Conservation (phyloP, 2,797 vertebrate genomes). For the Gadopsis bispinosus region DNA sequence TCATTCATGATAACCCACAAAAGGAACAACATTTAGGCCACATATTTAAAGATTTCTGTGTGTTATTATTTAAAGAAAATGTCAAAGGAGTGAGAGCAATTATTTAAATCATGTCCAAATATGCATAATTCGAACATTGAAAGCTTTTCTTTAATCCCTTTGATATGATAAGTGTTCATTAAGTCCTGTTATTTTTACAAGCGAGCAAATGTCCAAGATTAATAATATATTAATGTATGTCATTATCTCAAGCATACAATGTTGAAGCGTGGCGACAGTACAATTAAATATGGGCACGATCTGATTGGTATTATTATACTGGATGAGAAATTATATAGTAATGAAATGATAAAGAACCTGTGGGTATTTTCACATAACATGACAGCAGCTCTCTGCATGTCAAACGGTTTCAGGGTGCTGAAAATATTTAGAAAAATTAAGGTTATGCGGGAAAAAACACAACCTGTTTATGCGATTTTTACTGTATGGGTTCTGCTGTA, state of each 20-base stretch:
- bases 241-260: conserved; percentile 48
- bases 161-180: conserved; percentile 27
- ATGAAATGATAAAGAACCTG: conserved; percentile 22
- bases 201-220: conserved; percentile 44
- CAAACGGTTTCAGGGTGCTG: conserved; percentile 28
- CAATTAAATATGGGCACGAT: conserved; percentile 20
- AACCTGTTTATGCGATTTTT: conserved; percentile 33
- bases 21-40: conserved; percentile 54
- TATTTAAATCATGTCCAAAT: conserved; percentile 44
- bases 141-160: conserved; percentile 24
- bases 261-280: conserved; percentile 28
- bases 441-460: conserved; percentile 15
- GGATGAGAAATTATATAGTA: background rate
- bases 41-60: conserved; percentile 46
- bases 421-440: conserved; percentile 17
- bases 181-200: conserved; percentile 46
- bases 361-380: conserved; percentile 30
- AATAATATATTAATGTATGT: conserved; percentile 50
- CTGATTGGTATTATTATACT: conserved; percentile 21
- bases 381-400: conserved; percentile 26
- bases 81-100: conserved; percentile 35
- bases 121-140: conserved; percentile 42
- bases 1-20: conserved; percentile 62
- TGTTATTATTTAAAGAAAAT: conserved; percentile 46
- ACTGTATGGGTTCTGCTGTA: conserved; percentile 28